Percentiles rank a stretch among this genome's conserved stretches.
These are phyloP conservation scores for Notothenia coriiceps DNA, from an alignment of 2,113 vertebrate genomes.

Conservation along the genomic window DNA sequence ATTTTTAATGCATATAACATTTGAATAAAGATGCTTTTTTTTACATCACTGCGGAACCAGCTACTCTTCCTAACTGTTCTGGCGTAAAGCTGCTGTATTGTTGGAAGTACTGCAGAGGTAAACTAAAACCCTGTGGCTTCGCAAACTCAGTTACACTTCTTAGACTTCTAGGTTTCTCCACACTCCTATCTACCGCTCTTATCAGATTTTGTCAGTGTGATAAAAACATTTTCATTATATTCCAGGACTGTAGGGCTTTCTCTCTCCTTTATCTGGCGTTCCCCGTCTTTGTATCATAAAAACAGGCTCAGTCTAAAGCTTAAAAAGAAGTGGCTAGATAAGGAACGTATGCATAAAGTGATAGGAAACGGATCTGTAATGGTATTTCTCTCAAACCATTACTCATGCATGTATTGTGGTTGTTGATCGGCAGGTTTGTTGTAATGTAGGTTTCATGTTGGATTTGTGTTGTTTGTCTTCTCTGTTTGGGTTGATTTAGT, in stretches of 20 bases:
- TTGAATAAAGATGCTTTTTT: constrained; percentile 27
- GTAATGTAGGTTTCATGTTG: background rate
- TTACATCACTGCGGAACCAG: constrained; percentile 12
- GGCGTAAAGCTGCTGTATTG: constrained; percentile 21
- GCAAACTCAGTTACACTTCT: constrained; percentile 24
- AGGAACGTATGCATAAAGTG: background rate
- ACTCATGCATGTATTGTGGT: background rate
- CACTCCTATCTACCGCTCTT: constrained; percentile 25
- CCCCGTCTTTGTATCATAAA: constrained; percentile 26
- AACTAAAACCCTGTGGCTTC: constrained; percentile 40
- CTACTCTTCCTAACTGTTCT: background rate
- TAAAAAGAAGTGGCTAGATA: background rate
- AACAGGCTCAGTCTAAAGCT: constrained; percentile 22
- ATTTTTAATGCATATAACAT: constrained; percentile 36
- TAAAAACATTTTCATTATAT: constrained; percentile 56
- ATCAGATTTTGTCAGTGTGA: constrained; percentile 51
- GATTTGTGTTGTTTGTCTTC: background rate
- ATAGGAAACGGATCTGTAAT: background rate
- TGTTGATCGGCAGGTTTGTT: background rate
- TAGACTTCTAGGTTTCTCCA: constrained; percentile 6
- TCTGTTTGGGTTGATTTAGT: background rate
- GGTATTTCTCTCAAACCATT: background rate
- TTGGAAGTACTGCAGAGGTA: constrained; percentile 55
- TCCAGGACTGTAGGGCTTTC: constrained; percentile 31
- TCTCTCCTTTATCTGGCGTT: constrained; percentile 35